phyloP scores from a whole-genome alignment of 2,113 vertebrate genomes.

The Cnemophilus loriae region DNA sequence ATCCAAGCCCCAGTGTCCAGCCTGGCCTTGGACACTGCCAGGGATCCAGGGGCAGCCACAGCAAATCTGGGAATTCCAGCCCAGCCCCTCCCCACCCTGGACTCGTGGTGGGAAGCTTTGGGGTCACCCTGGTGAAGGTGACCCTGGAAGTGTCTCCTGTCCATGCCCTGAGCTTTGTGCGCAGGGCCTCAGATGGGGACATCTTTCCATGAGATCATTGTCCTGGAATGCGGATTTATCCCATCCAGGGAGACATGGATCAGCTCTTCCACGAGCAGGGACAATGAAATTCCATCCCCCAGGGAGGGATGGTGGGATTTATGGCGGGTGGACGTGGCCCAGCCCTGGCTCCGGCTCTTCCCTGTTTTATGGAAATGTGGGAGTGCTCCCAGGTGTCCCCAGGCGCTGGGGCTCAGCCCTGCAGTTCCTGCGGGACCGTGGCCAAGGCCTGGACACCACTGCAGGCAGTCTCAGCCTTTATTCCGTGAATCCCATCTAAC shows the following conservation, averaged over 20 bases:
- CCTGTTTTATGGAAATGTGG: neutral
- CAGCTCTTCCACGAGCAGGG: neutral
- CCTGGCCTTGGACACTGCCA: accelerated
- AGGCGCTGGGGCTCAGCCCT: neutral
- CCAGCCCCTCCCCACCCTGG: neutral
- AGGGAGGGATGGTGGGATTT: neutral
- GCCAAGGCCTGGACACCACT: neutral
- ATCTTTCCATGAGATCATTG: neutral
- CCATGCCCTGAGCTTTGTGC: neutral
- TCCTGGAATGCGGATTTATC: neutral
- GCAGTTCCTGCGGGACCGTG: neutral
- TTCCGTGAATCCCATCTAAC: neutral
- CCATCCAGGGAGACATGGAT: neutral
- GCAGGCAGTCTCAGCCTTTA: neutral
- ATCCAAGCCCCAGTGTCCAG: accelerated
- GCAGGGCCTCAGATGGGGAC: neutral
- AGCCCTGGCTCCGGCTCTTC: neutral
- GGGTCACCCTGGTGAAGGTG: accelerated
- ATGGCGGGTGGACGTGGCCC: neutral
- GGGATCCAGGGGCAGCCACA: neutral
- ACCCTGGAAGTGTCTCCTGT: neutral
- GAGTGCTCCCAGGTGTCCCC: neutral
- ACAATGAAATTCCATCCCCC: neutral
- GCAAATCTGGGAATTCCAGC: neutral
- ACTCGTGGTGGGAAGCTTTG: accelerated